Evolutionary conservation across 2,888 invertebrate genomes (phyloP), one percentile per base, ranked within the genome.

Genomic region (Mimachlamys varia): DNA sequence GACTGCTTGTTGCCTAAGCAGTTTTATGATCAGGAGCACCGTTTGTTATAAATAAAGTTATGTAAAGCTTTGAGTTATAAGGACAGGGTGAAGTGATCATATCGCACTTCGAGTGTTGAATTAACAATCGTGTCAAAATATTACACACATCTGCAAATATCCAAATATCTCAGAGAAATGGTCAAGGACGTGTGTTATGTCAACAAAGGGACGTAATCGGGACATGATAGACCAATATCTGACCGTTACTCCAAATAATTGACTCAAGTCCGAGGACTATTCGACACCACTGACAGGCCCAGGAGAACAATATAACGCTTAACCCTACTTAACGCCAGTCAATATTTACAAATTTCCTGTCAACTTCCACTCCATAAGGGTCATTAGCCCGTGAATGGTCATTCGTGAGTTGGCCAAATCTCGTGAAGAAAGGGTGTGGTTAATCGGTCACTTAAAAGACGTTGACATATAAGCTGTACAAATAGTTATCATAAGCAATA

Each of bases 381-480:
- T 76, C 33, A 76, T 76, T 76, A 76, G 76, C 76, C 1, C 76
- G 22, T 76, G 33, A 76, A 76, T 76, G 76, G 76, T 22, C 76
- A 76, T 76, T 76, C 33, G 76, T 33, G 33, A 22, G 33, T 27
- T 76, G 76, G 76, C 17, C 76, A 76, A 76, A 76, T 76, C 76
- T 76, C 0, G 33, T 76, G 76, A 33, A 3, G 27, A 76, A 76
- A 27, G 33, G 76, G 76, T 76, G 76, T 27, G 76, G 76, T 33
- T 33, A 76, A 33, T 76, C 76, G 76, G 76, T 15, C 76, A 76
- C 76, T 76, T 76, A 7, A 76, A 76, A 76, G 76, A 76, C 62
- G 62, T 76, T 76, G 62, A 76, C 62, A 27, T 76, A 76, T 76
- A 76, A 76, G 76, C 76, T 76, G 76, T 27, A 76, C 76, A 76